Evolutionary conservation across 2,888 invertebrate species (phyloP).

Genomic region (Seira sanloemensis): DNA sequence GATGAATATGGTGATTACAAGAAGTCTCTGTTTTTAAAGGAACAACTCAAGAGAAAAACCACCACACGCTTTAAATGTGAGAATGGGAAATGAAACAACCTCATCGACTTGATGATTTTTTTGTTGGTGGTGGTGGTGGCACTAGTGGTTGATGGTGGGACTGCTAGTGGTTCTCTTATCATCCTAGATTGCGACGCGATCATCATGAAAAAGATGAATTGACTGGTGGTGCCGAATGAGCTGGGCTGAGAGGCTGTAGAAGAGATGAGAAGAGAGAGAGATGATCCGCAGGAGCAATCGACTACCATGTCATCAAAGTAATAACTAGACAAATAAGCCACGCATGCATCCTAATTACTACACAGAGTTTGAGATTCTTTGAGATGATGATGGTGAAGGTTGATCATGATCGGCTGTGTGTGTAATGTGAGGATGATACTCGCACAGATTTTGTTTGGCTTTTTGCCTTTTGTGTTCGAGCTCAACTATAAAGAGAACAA

Average conservation of each 20-base stretch:
- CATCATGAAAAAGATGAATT: constrained; percentile 14
- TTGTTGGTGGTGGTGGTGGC: too few relatives aligned
- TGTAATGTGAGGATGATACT: neutral
- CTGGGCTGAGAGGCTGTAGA: neutral
- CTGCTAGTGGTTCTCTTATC: too few relatives aligned
- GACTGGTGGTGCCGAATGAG: neutral
- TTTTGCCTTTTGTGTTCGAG: neutral
- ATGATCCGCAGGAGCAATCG: constrained; percentile 59
- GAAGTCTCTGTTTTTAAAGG: too few relatives aligned
- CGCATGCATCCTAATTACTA: constrained; percentile 60
- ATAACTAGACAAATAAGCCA: constrained; percentile 62
- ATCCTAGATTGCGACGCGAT: too few relatives aligned
- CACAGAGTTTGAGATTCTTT: constrained; percentile 15
- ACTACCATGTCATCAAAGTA: constrained; percentile 61
- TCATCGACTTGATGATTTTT: neutral
- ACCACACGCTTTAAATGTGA: too few relatives aligned
- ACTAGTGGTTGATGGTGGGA: too few relatives aligned
- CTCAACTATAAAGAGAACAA: neutral
- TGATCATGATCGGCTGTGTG: neutral
- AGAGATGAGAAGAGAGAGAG: constrained; percentile 19
- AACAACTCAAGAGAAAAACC: too few relatives aligned
- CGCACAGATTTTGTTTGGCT: neutral
- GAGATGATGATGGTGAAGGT: constrained; percentile 18
- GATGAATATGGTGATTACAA: constrained; percentile 50
- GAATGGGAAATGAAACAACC: neutral